Evolutionary conservation across 2,797 vertebrate species (phyloP).

Genomic region (Sebastes umbrosus): DNA sequence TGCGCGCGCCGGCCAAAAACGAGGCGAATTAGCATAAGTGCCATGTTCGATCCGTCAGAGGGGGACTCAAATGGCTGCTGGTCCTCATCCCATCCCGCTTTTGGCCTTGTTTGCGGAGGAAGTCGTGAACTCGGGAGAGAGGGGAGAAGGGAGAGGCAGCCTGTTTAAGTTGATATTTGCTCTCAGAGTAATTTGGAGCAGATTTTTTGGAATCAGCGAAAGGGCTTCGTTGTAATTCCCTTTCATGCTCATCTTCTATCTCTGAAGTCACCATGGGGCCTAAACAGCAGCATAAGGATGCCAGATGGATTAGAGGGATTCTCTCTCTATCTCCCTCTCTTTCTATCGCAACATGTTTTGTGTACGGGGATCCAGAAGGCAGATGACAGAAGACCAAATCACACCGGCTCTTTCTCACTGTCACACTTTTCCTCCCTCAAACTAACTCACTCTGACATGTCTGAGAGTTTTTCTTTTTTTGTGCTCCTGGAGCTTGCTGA

Average conservation of each 20-base stretch:
- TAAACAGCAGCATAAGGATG: conserved; percentile 88
- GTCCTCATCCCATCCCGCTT: conserved; percentile 74
- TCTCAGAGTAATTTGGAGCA: conserved; percentile 93
- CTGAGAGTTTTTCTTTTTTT: neutral
- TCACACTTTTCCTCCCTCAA: conserved; percentile 64
- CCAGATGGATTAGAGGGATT: conserved; percentile 85
- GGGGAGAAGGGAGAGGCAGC: conserved; percentile 75
- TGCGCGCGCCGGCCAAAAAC: conserved; percentile 57
- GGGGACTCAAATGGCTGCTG: conserved; percentile 84
- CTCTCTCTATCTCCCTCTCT: conserved; percentile 50
- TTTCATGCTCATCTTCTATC: conserved; percentile 90
- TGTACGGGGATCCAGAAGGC: conserved; percentile 68
- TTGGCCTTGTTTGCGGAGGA: conserved; percentile 85
- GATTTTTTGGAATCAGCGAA: conserved; percentile 85
- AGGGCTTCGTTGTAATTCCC: conserved; percentile 88
- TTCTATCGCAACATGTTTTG: conserved; percentile 67
- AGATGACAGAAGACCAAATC: conserved; percentile 72
- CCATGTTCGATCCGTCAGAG: conserved; percentile 91
- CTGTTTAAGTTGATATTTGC: conserved; percentile 89
- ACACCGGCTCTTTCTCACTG: conserved; percentile 67
- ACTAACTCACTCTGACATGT: conserved; percentile 63
- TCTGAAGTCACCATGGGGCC: conserved; percentile 82
- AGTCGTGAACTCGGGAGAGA: conserved; percentile 84
- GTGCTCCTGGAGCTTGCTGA: conserved; percentile 31
- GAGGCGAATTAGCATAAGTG: conserved; percentile 91